Percentiles rank a stretch among this genome's conserved stretches.
These are phyloP conservation scores for Drosophila novamexicana DNA, from an alignment of 1,140 invertebrate species.

Conservation along the genomic window DNA sequence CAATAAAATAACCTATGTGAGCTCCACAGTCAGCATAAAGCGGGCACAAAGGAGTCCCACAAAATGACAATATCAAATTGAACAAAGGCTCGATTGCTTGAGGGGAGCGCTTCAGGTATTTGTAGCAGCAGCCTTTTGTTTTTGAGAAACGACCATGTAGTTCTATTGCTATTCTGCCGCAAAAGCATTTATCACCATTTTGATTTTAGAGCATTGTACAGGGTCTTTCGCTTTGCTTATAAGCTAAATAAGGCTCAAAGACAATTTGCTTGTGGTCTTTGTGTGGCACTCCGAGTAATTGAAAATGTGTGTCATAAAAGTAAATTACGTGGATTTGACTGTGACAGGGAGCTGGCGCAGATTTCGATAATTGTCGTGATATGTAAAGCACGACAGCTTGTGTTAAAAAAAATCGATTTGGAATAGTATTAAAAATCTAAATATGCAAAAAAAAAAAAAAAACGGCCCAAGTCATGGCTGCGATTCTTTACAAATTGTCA, in stretches of 20 bases:
- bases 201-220: constrained; percentile 1
- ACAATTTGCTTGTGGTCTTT: not conserved
- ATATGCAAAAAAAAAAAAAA: too few relatives aligned
- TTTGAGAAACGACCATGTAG: constrained; percentile 76
- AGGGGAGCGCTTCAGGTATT: constrained; percentile 48
- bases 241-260: not conserved
- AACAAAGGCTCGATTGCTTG: constrained; percentile 34
- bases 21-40: constrained; percentile 61
- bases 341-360: not conserved
- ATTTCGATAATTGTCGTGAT: too few relatives aligned
- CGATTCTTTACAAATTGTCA: too few relatives aligned
- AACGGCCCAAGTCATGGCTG: too few relatives aligned
- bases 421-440: too few relatives aligned
- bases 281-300: constrained; percentile 61
- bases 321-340: constrained; percentile 43
- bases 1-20: constrained; percentile 72
- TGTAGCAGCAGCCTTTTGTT: constrained; percentile 61
- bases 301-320: constrained; percentile 62
- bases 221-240: not conserved
- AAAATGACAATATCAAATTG: constrained; percentile 55
- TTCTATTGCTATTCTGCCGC: constrained; percentile 63
- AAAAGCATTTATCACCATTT: constrained; percentile 32
- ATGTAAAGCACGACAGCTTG: too few relatives aligned
- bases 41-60: constrained; percentile 31
- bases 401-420: too few relatives aligned